Conservation (phyloP, 2,113 vertebrate species). For the Furnarius figulus region DNA sequence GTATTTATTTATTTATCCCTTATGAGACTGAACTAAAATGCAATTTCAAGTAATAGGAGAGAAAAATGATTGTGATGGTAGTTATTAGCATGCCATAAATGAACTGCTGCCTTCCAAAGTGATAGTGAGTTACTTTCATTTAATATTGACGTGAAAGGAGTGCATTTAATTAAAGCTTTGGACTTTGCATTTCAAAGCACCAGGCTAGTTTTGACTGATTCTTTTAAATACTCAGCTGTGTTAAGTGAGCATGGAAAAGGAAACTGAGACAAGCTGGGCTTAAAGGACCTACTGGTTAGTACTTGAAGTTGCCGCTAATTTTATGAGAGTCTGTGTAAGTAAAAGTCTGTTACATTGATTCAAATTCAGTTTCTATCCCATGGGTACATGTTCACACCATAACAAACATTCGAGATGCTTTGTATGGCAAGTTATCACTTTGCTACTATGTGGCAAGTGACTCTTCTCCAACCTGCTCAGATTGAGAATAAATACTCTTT, state of each 20-base stretch:
- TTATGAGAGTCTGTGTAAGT: neutral
- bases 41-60: neutral
- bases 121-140: neutral
- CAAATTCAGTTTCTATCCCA: accelerated
- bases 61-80: neutral
- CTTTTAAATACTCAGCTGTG: neutral
- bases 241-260: neutral
- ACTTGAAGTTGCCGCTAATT: neutral
- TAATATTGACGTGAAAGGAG: neutral
- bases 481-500: neutral
- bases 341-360: neutral
- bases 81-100: neutral
- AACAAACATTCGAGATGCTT: neutral
- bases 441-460: neutral
- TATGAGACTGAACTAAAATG: neutral
- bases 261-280: neutral
- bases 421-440: neutral
- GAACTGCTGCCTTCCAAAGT: neutral
- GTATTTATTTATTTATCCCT: neutral
- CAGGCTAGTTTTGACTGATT: neutral
- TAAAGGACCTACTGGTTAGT: neutral
- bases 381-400: neutral
- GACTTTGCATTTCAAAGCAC: neutral
- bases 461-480: neutral
- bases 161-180: neutral